Evolutionary conservation across 2,888 invertebrate species (phyloP), one percentile per base, ranked within the genome.

Genomic region (Pyralis farinalis): DNA sequence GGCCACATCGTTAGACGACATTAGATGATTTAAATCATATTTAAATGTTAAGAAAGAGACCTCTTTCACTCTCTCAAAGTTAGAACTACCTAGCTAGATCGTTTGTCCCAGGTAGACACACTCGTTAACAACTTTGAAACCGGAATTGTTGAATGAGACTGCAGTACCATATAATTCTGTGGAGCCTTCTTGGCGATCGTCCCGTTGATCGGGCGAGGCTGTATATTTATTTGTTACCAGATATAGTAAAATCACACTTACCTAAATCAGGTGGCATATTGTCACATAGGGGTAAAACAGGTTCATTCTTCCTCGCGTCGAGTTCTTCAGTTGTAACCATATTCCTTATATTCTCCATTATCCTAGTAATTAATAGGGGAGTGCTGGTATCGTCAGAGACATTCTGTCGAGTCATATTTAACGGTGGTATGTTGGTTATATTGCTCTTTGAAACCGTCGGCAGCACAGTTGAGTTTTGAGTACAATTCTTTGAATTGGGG

Each of bases 191-290:
- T n/a, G n/a, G n/a, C n/a, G n/a, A n/a, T n/a, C n/a, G n/a, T n/a
- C n/a, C n/a, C n/a, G n/a, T n/a, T n/a, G n/a, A n/a, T n/a, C n/a
- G n/a, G n/a, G n/a, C n/a, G n/a, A n/a, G n/a, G n/a, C n/a, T n/a
- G n/a, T n/a, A n/a, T n/a, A n/a, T n/a, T n/a, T n/a, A n/a, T n/a
- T n/a, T n/a, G n/a, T n/a, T n/a, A n/a, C n/a, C n/a, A n/a, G n/a
- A 9, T 25, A 12, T 22, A 22, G 8, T 11, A 7, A 31, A 7
- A 37, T 7, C 16, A 12, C n/a, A 7, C n/a, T n/a, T 73, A 93
- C 93, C 91, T 67, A 94, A 90, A 76, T 92, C 91, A 25, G 92
- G 91, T 21, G 93, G 93, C 34, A 91, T 82, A 43, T 83, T 83
- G 9, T 93, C 92, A 72, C 94, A 94, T 12, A 78, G 70, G 49